Evolutionary conservation across 2,113 vertebrate genomes (phyloP).

Genomic region (Callipepla squamata): DNA sequence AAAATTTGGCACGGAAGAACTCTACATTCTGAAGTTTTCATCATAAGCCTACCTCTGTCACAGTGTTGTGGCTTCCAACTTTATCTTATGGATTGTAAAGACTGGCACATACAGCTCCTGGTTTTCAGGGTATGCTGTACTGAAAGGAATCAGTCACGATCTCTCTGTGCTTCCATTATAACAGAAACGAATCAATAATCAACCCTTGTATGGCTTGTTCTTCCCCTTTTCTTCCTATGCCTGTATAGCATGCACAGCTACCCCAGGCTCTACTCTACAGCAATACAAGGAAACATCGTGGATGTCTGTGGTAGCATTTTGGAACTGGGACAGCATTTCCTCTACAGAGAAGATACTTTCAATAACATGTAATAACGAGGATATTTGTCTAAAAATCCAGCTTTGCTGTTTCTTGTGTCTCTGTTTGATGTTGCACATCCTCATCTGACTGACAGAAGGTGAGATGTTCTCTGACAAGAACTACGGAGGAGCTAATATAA

Average conservation of each 20-base stretch:
- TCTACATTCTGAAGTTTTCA: conserved; percentile 16
- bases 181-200: not conserved
- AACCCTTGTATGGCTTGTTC: not conserved
- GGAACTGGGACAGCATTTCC: conserved; percentile 8
- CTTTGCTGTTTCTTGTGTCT: conserved; percentile 50
- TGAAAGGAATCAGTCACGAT: not conserved
- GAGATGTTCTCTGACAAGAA: conserved; percentile 24
- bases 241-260: not conserved
- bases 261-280: conserved; percentile 24
- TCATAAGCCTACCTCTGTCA: conserved; percentile 61
- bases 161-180: conserved; percentile 15
- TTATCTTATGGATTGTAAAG: not conserved
- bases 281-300: not conserved
- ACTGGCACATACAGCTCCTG: conserved; percentile 1
- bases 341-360: conserved; percentile 24
- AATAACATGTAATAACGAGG: conserved; percentile 17
- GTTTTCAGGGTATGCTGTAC: not conserved
- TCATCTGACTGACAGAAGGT: conserved; percentile 10
- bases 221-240: not conserved
- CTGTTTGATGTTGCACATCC: conserved; percentile 11
- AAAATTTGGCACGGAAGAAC: conserved; percentile 41
- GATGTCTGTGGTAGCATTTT: conserved; percentile 11
- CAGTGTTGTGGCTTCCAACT: conserved; percentile 43
- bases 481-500: conserved; percentile 16
- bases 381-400: conserved; percentile 17